A percentile compares a stretch with the other conserved stretches of the same genome.
phyloP scores from a whole-genome alignment of 37 sponge, comb jelly and placozoan species.

The Axinella damicornis region DNA sequence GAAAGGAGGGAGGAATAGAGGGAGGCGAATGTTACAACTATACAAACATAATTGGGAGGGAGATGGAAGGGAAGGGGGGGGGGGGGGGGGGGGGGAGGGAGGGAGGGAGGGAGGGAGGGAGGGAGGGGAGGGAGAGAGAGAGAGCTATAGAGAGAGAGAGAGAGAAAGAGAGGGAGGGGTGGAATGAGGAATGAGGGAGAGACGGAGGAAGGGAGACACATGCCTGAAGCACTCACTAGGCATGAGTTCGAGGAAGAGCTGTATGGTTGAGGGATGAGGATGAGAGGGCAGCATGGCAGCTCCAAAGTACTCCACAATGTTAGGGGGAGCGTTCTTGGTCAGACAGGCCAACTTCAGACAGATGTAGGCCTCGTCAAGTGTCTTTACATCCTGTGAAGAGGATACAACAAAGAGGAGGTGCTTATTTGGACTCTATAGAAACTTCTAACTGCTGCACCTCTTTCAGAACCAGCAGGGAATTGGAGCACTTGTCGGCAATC shows the following conservation, averaged over 20 bases:
- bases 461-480: conserved; percentile 46
- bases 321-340: conserved; percentile 8
- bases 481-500: conserved; percentile 33
- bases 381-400: no score
- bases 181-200: no score
- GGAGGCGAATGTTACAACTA: not conserved
- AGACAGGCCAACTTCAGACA: conserved; percentile 48
- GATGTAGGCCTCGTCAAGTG: conserved; percentile 63
- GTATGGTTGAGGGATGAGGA: not conserved
- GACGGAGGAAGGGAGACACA: no score
- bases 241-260: conserved; percentile 73
- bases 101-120: conserved; percentile 49
- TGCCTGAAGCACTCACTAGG: conserved; percentile 36
- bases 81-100: conserved; percentile 47
- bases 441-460: conserved; percentile 54
- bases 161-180: no score
- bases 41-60: no score
- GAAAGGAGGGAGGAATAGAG: conserved; percentile 1
- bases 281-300: conserved; percentile 51
- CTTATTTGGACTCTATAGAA: no score
- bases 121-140: no score
- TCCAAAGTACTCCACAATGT: conserved; percentile 69
- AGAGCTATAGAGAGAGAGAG: no score
- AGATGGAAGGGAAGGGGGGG: conserved; percentile 22
- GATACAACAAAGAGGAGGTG: not conserved